These are phyloP conservation scores for Drepanosiphum platanoidis DNA, from an alignment of 2,888 invertebrate genomes.

Conservation along the genomic window DNA sequence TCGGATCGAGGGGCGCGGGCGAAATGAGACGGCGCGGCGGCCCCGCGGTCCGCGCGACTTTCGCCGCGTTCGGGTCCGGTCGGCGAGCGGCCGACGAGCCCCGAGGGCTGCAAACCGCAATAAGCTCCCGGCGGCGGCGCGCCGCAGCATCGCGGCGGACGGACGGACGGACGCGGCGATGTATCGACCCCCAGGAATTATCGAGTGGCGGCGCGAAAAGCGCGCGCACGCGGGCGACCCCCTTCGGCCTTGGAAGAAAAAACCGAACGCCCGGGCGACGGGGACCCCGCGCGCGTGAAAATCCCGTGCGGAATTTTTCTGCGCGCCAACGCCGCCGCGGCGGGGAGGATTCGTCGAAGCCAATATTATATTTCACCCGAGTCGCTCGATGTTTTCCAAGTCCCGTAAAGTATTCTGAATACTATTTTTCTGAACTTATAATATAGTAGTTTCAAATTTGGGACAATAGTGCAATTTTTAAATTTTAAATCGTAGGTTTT, in stretches of 20 bases:
- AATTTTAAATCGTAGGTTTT: too few species aligned
- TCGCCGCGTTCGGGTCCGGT: constrained; percentile 2
- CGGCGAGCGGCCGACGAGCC: background rate
- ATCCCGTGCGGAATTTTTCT: too few species aligned
- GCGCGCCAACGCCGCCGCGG: too few species aligned
- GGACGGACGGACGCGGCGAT: too few species aligned
- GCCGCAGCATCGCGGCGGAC: constrained; percentile 15
- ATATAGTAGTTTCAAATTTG: too few species aligned
- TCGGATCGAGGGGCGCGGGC: background rate
- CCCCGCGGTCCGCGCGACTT: background rate
- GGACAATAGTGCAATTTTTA: too few species aligned
- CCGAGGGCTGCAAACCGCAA: background rate
- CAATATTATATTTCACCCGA: too few species aligned
- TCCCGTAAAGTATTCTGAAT: too few species aligned
- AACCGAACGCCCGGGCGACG: background rate
- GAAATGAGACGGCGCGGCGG: background rate
- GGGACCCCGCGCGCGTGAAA: too few species aligned
- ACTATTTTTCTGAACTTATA: too few species aligned
- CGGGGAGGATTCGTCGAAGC: too few species aligned
- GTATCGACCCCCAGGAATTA: constrained; percentile 21
- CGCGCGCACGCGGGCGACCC: background rate
- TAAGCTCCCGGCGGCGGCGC: constrained; percentile 11
- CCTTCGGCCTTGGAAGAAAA: constrained; percentile 5
- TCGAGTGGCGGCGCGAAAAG: constrained; percentile 23
- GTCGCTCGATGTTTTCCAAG: too few species aligned